phyloP scores from a whole-genome alignment of 2,888 invertebrate genomes.

The Bombylius discolor region DNA sequence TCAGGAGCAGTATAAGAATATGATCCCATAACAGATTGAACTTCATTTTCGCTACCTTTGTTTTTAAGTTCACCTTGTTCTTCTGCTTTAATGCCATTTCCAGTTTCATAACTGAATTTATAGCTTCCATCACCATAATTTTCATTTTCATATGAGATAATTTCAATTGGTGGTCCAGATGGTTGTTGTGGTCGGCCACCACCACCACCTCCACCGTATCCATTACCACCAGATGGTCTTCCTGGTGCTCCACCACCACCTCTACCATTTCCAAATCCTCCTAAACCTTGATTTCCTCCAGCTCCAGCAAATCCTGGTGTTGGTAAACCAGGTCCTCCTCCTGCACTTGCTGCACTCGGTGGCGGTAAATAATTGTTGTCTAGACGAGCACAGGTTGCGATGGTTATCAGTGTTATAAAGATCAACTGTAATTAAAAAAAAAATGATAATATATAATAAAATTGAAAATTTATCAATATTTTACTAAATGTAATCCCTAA shows the following conservation, averaged over 20 bases:
- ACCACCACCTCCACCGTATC: constrained; percentile 21
- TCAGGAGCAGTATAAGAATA: constrained; percentile 53
- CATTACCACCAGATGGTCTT: constrained; percentile 15
- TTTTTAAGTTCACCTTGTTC: constrained; percentile 49
- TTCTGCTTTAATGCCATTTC: constrained; percentile 48
- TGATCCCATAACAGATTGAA: constrained; percentile 45
- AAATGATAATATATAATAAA: constrained; percentile 3
- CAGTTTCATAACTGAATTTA: constrained; percentile 48
- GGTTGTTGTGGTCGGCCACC: constrained; percentile 22
- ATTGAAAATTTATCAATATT: no score
- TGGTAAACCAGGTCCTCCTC: constrained; percentile 33
- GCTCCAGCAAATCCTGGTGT: constrained; percentile 23
- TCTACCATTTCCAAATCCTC: constrained; percentile 30
- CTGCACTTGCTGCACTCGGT: constrained; percentile 33
- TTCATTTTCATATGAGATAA: constrained; percentile 43
- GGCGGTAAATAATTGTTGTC: constrained; percentile 48
- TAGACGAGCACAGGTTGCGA: constrained; percentile 39
- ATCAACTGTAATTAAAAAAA: constrained; percentile 34
- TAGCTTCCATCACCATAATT: constrained; percentile 47
- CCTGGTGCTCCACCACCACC: constrained; percentile 23
- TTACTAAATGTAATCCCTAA: no score
- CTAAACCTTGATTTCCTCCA: constrained; percentile 25
- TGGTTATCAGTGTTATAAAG: constrained; percentile 34
- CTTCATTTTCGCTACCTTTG: constrained; percentile 42
- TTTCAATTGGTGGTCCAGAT: constrained; percentile 38